Conservation (phyloP, 2,797 vertebrate genomes). For the Halcyon leucocephala region DNA sequence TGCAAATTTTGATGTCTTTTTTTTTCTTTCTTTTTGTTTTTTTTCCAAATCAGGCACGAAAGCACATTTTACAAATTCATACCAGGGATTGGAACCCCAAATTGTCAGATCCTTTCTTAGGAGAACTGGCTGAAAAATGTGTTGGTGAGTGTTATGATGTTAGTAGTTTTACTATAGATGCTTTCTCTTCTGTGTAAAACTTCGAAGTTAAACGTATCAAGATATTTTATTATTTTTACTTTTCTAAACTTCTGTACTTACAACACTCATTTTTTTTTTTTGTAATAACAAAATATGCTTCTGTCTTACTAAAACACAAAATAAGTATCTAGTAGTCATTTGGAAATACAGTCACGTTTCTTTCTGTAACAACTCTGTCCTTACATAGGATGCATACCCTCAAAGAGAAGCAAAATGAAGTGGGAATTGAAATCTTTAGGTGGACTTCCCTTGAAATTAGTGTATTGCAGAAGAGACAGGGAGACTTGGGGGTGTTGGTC, state of each 20-base stretch:
- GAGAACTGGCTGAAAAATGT: constrained; percentile 98
- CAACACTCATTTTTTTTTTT: background rate
- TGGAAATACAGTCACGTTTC: background rate
- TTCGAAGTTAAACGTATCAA: constrained; percentile 17
- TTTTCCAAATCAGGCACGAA: constrained; percentile 87
- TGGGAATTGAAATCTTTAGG: background rate
- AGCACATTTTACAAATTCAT: constrained; percentile 98
- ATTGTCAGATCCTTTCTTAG: constrained; percentile 92
- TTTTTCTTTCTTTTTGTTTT: background rate
- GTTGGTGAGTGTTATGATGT: constrained; percentile 87
- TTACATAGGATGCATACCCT: background rate
- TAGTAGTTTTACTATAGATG: constrained; percentile 31
- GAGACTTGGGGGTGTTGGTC: background rate
- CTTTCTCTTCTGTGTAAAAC: constrained; percentile 1
- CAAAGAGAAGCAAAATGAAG: constrained; percentile 21
- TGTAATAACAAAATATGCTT: background rate
- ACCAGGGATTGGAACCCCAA: constrained; percentile 98
- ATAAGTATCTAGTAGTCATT: background rate
- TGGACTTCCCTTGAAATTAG: background rate
- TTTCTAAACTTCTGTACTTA: background rate
- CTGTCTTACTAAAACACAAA: background rate
- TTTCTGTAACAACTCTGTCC: constrained; percentile 1
- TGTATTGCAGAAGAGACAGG: background rate
- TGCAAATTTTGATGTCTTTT: background rate
- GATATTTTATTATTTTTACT: background rate